Percentiles rank a stretch among this genome's conserved stretches.
These are phyloP conservation scores for Danaus chrysippus DNA, from an alignment of 2,888 invertebrate species.

Conservation along the genomic window DNA sequence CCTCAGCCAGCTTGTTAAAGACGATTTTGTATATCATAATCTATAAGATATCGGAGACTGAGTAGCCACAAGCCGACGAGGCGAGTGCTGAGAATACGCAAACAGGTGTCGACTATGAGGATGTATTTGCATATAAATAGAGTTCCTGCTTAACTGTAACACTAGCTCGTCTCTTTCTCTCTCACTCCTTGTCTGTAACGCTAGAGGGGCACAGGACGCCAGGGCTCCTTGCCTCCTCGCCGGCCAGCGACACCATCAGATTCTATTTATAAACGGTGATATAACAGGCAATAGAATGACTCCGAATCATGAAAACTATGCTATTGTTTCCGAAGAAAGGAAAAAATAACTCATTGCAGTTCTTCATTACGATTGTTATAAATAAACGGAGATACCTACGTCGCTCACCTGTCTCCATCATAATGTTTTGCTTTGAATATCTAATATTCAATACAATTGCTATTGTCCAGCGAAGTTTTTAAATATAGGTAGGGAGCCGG, in stretches of 20 bases:
- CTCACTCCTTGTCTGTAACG: constrained; percentile 49
- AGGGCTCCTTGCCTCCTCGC: constrained; percentile 66
- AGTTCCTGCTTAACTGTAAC: constrained; percentile 80
- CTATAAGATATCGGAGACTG: constrained; percentile 69
- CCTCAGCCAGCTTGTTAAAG: constrained; percentile 36
- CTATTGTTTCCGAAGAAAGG: constrained; percentile 40
- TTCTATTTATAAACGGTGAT: constrained; percentile 73
- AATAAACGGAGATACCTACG: neutral
- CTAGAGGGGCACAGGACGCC: constrained; percentile 63
- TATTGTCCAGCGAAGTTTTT: constrained; percentile 1
- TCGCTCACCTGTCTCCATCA: neutral
- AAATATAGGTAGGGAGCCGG: neutral
- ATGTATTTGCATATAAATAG: constrained; percentile 80
- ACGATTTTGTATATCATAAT: constrained; percentile 51
- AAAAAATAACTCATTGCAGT: constrained; percentile 28
- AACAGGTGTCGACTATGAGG: constrained; percentile 78
- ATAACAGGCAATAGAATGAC: constrained; percentile 61
- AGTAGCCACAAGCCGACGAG: constrained; percentile 67
- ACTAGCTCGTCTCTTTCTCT: constrained; percentile 69
- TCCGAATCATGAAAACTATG: constrained; percentile 42
- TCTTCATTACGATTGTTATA: constrained; percentile 4
- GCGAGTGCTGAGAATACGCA: constrained; percentile 74
- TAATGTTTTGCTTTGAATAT: neutral
- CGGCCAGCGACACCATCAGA: constrained; percentile 65
- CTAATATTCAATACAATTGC: neutral